Conservation (phyloP, 2,113 vertebrate genomes). For the Bubo blakistoni region DNA sequence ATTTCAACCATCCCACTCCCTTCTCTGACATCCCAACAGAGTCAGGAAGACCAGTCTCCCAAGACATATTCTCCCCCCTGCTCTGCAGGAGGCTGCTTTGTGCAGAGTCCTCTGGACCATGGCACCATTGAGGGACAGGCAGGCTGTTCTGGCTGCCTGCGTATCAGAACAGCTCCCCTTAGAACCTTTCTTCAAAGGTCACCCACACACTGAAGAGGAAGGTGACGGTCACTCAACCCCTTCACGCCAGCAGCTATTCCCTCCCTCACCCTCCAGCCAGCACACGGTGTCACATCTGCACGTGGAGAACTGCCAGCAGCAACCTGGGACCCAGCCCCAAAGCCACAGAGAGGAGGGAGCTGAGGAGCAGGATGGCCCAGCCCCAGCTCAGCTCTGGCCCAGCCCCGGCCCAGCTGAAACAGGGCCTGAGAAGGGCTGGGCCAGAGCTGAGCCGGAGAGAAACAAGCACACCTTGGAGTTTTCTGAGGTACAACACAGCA, state of each 20-base stretch:
- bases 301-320: neutral
- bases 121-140: accelerated
- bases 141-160: neutral
- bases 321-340: neutral
- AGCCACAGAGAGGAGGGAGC: no score
- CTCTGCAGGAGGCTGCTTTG: neutral
- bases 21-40: neutral
- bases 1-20: neutral
- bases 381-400: neutral
- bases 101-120: neutral
- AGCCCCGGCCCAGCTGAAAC: no score
- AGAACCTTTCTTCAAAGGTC: neutral
- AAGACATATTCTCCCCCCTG: neutral
- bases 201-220: neutral
- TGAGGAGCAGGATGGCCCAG: neutral
- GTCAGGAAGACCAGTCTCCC: neutral
- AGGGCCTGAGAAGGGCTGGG: no score
- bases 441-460: no score
- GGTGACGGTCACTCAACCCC: neutral
- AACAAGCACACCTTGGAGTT: no score
- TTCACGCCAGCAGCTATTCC: neutral
- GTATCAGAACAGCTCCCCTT: neutral
- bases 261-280: neutral
- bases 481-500: no score
- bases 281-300: accelerated